A percentile compares a stretch with the other conserved stretches of the same genome.
Evolutionary conservation across 2,888 invertebrate species (phyloP).

Genomic region (Epinotia brunnichana): DNA sequence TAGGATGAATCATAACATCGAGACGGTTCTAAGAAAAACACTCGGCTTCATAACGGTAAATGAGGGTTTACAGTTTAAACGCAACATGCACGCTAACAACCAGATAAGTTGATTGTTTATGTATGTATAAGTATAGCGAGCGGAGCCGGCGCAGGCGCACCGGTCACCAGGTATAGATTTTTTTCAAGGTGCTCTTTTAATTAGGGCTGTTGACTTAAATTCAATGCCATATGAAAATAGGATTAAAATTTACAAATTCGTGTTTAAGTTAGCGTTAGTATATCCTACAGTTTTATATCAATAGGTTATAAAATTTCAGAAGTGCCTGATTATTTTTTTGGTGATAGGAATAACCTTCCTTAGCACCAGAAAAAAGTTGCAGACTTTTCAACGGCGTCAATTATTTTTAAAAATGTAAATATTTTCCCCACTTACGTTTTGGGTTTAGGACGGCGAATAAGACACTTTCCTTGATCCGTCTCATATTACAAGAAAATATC

Average conservation of each 20-base stretch:
- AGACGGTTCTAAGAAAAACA: conserved; percentile 19
- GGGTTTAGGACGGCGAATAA: no score
- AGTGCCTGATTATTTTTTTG: no score
- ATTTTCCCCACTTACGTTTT: no score
- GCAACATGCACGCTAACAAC: conserved; percentile 23
- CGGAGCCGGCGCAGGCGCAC: conserved; percentile 9
- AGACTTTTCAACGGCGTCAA: no score
- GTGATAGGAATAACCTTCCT: no score
- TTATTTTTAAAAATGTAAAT: no score
- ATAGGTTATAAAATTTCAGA: no score
- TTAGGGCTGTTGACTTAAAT: conserved; percentile 3
- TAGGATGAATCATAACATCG: conserved; percentile 22
- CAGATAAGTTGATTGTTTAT: conserved; percentile 12
- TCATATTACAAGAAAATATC: no score
- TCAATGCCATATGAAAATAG: not conserved
- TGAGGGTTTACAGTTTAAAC: conserved; percentile 27
- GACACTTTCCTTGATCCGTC: no score
- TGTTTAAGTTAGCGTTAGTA: not conserved
- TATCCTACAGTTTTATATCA: not conserved
- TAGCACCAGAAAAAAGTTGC: no score
- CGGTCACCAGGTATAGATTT: conserved; percentile 19
- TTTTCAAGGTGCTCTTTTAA: conserved; percentile 16
- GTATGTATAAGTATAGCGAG: not conserved
- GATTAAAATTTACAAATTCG: not conserved
- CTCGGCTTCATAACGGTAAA: conserved; percentile 14